Conservation (phyloP, 2,888 invertebrate species). For the Philopedon plagiatum region DNA sequence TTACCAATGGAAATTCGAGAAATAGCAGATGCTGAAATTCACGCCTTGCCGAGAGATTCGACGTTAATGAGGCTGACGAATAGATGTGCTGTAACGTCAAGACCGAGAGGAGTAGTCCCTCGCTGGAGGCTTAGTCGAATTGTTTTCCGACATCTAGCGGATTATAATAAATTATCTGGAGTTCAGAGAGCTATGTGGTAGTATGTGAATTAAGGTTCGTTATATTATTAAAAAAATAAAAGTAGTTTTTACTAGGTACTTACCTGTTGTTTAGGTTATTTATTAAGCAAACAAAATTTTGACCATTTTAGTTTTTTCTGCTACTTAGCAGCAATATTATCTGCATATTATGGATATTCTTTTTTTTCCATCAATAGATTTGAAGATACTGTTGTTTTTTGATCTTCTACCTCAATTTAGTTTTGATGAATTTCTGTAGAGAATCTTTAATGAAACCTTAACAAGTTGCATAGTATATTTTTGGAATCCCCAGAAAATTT, state of each 20-base stretch:
- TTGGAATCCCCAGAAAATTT: too few species aligned
- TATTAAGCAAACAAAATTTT: too few species aligned
- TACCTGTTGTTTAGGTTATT: too few species aligned
- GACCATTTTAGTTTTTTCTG: too few species aligned
- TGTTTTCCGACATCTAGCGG: conserved; percentile 91
- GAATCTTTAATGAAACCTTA: too few species aligned
- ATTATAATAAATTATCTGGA: conserved; percentile 93
- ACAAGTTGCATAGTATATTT: too few species aligned
- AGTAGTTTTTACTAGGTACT: neutral
- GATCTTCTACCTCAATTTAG: too few species aligned
- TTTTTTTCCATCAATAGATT: too few species aligned
- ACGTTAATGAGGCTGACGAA: conserved; percentile 76
- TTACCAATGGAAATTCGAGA: conserved; percentile 87
- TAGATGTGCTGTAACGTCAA: conserved; percentile 92
- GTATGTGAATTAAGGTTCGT: conserved; percentile 2
- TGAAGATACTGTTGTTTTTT: neutral
- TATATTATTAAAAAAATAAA: conserved; percentile 20
- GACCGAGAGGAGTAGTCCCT: conserved; percentile 83
- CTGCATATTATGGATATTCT: too few species aligned
- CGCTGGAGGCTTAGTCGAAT: conserved; percentile 93
- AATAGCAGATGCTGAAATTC: conserved; percentile 81
- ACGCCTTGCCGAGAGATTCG: conserved; percentile 83
- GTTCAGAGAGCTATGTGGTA: conserved; percentile 97
- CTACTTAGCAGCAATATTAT: too few species aligned
- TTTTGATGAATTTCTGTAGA: too few species aligned